Conservation (phyloP, 2,113 vertebrate species). For the Anhinga rufa region DNA sequence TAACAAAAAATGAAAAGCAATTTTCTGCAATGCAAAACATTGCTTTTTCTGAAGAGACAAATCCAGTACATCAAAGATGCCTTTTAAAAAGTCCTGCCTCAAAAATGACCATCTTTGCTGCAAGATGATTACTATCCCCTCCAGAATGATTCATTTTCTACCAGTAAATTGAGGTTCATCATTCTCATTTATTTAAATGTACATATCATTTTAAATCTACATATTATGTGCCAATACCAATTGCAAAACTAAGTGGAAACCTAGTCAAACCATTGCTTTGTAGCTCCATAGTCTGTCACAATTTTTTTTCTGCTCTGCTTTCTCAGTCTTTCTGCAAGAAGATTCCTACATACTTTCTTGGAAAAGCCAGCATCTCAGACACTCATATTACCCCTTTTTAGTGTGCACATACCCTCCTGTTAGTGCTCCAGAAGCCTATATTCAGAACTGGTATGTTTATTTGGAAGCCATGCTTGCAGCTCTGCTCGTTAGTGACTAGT, state of each 20-base stretch:
- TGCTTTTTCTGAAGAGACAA: neutral
- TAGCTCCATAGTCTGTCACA: neutral
- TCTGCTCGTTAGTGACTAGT: neutral
- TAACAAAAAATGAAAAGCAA: neutral
- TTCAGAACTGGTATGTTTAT: neutral
- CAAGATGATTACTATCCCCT: neutral
- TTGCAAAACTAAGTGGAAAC: neutral
- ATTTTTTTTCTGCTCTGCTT: neutral
- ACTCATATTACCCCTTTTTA: neutral
- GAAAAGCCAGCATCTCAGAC: neutral
- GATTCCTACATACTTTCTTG: neutral
- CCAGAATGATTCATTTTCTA: neutral
- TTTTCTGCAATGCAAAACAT: neutral
- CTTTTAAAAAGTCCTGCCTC: neutral
- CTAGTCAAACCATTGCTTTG: neutral
- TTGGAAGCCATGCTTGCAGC: neutral
- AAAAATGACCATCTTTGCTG: neutral
- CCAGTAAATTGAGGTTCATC: neutral
- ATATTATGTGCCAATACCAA: neutral
- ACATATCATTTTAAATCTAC: neutral
- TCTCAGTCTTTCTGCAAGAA: neutral
- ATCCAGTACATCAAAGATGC: neutral
- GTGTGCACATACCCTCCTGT: neutral
- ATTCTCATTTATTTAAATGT: neutral
- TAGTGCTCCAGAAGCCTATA: neutral